Evolutionary conservation across 2,113 vertebrate genomes (phyloP).

Genomic region (Paedocypris sp.): DNA sequence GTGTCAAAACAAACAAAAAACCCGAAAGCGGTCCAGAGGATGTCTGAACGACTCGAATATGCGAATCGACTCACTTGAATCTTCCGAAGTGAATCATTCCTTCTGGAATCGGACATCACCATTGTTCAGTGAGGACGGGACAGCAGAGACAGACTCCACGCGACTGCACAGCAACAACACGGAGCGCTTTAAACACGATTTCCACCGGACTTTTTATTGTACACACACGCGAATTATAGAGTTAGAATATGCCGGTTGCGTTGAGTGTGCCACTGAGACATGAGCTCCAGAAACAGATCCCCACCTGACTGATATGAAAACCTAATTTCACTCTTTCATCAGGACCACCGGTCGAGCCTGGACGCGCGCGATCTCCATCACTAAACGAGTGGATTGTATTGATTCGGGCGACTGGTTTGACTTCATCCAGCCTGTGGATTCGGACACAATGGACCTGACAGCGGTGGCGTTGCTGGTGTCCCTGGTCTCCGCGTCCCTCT

Average conservation of each 20-base stretch:
- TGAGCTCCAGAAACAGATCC: constrained; percentile 26
- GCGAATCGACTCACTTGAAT: not conserved
- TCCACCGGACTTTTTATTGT: not conserved
- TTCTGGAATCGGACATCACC: not conserved
- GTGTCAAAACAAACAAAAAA: no score
- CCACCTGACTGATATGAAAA: constrained; percentile 25
- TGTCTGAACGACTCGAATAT: no score
- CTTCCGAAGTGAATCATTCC: not conserved
- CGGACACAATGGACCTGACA: constrained; percentile 60
- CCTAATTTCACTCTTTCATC: not conserved
- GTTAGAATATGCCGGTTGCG: no score
- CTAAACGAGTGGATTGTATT: not conserved
- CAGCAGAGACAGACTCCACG: not conserved
- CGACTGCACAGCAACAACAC: not conserved
- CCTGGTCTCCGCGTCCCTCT: constrained; percentile 51
- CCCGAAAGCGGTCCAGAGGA: no score
- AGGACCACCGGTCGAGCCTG: not conserved
- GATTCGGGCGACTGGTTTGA: not conserved
- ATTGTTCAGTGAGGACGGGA: constrained; percentile 14
- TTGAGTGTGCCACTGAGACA: constrained; percentile 23
- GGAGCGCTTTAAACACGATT: not conserved
- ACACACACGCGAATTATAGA: no score
- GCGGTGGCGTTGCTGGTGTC: constrained; percentile 55
- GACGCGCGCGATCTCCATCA: not conserved
- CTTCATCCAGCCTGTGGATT: constrained; percentile 3